Base-by-base conservation (phyloP, 2,113 vertebrate species). In the Mungos mungo region DNA sequence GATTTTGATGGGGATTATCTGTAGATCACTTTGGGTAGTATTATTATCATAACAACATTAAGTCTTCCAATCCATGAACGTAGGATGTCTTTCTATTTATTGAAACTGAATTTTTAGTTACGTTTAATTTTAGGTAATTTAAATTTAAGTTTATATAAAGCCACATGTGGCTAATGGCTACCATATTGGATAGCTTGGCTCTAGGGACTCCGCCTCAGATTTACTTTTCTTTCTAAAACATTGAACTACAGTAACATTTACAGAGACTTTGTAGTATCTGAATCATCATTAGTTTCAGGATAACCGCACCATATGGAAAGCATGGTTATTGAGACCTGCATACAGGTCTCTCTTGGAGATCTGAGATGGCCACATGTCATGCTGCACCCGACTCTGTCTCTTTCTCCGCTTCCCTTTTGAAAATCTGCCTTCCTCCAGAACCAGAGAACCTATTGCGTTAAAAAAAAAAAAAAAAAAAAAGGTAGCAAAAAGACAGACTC, bases 161-260 rank as follows among this genome's bases (percentile, higher is more conserved):
- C 77, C 66, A 23, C 31, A 33, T 84, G 19, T 77, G 52, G 23
- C 74, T 87, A 86, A 13, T 93, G 15, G 13, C 74, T 79, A 3
- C 19, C 12, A 15, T 87, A 11, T 72, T 57, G 12, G 21, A 68
- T 18, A 93, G 29, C 87, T 88, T 8, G 33, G 16, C 54, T 31
- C 54, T 65, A 76, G 71, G 84, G 52, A 76, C 81, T 85, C 29
- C 50, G 76, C 57, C n/a, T 94, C n/a, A 69, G 72, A 79, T 96
- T 77, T 87, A 41, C 33, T 93, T 97, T 92, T 38, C 66, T 96
- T 88, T 66, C 29, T 95, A 74, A 93, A 92, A 88, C 45, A 52
- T 50, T 80, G 21, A 38, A 38, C 65, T 74, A 3, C 84, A n/a
- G 35, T 96, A 33, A 92, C 11, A 15, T 68, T 65, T 95, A 38